Conservation (phyloP, 2,888 invertebrate genomes). For the Cheilosia variabilis region DNA sequence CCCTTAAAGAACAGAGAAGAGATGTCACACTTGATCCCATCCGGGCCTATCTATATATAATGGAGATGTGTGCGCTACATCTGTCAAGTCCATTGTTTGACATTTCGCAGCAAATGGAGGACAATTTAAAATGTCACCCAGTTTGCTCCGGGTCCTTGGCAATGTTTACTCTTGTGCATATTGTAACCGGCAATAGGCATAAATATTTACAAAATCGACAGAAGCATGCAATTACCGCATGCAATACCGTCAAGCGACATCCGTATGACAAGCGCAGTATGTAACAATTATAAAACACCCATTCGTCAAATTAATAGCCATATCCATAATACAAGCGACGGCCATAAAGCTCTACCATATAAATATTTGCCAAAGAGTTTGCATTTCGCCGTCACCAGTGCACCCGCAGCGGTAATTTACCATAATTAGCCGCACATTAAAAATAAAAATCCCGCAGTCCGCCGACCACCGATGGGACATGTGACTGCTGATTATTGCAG, state of each 20-base stretch:
- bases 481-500: slow-evolving; percentile 53
- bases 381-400: slow-evolving; percentile 21
- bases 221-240: slow-evolving; percentile 9
- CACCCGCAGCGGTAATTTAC: slow-evolving; percentile 41
- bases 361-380: slow-evolving; percentile 65
- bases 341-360: slow-evolving; percentile 10
- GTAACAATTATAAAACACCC: slow-evolving; percentile 48
- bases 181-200: background rate
- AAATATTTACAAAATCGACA: slow-evolving; percentile 32
- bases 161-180: background rate
- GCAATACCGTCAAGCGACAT: slow-evolving; percentile 2
- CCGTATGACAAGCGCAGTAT: slow-evolving; percentile 8
- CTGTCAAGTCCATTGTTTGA: background rate
- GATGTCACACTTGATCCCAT: too few relatives aligned
- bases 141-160: background rate
- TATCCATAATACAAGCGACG: slow-evolving; percentile 10
- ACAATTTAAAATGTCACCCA: background rate
- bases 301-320: slow-evolving; percentile 48
- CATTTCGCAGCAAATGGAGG: background rate
- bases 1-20: too few relatives aligned
- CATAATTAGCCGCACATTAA: slow-evolving; percentile 62
- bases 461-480: slow-evolving; percentile 48
- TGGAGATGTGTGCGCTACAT: too few relatives aligned
- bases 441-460: slow-evolving; percentile 47
- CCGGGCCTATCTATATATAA: too few relatives aligned